A percentile compares a stretch with the other conserved stretches of the same genome.
These are phyloP conservation scores for Parapristionchus giblindavisi DNA, from an alignment of 2,888 invertebrate genomes.

Conservation along the genomic window DNA sequence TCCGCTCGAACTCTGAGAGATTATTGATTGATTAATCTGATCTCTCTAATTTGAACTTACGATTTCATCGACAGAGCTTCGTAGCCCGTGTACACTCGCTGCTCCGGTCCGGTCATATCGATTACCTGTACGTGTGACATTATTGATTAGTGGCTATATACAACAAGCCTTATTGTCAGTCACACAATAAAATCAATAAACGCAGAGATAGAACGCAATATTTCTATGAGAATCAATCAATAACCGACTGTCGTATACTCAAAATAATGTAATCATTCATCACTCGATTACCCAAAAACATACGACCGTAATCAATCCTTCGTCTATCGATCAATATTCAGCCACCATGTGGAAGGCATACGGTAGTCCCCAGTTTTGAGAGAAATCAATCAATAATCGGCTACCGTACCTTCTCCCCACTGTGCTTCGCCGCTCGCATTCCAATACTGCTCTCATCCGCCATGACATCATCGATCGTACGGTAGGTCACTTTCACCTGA, in stretches of 20 bases:
- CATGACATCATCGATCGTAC: constrained; percentile 73
- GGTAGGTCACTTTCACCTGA: constrained; percentile 66
- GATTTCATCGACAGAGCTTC: constrained; percentile 66
- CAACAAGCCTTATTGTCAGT: no score
- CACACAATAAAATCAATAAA: background rate
- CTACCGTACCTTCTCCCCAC: constrained; percentile 34
- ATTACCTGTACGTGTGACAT: constrained; percentile 84
- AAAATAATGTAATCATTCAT: no score
- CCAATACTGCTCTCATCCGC: constrained; percentile 66
- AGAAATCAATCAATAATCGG: no score
- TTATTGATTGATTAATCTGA: background rate
- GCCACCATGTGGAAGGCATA: no score
- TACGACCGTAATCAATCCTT: no score
- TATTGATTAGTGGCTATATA: no score
- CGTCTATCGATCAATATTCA: no score
- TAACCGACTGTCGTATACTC: no score
- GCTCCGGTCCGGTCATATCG: constrained; percentile 97
- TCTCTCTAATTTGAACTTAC: constrained; percentile 14
- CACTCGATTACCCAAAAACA: no score
- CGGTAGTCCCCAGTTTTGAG: no score
- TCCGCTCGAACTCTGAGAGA: background rate
- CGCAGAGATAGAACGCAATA: background rate
- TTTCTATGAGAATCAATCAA: background rate
- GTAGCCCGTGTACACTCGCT: constrained; percentile 77
- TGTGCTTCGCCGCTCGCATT: constrained; percentile 24